Evolutionary conservation across 1,140 invertebrate species (phyloP), one percentile per base, ranked within the genome.

Genomic region (Pseudomyrmex concolor): DNA sequence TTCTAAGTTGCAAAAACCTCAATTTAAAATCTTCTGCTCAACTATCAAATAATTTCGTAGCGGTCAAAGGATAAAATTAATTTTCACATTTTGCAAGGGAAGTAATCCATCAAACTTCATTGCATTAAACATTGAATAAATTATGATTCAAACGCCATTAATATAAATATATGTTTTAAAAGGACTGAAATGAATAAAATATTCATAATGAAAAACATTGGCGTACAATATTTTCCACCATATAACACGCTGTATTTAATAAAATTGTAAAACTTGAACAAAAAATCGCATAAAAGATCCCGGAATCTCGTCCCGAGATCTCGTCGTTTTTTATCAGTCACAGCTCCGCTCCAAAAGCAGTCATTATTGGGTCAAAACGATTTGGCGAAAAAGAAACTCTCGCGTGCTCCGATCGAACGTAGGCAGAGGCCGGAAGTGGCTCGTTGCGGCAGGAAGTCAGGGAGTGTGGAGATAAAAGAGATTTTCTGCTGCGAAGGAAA

Each of bases 361-460:
- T 66, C 76, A 59, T 80, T 60, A 71, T 34, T 80, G 15, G 43
- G 45, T 78, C 76, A 77, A 10, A 22, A 43, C 17, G 34, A 78
- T 70, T 71, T 34, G 67, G 66, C 22, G 19, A 70, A 78, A 78
- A 78, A 78, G 76, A 78, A 70, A 78, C 59, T 19, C 19, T 68
- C 34, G 45, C 54, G 15, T 66, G 19, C 51, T 70, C 54, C 45
- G 64, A 78, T 78, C 64, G 76, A 80, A 70, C 19, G 76, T 80
- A 80, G 76, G 76, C 66, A 70, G 67, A 70, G 43, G 82, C 82
- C 63, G 82, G 68, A 84, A 84, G 76, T 84, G 59, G 76, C 83
- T 84, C 76, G 57, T 70, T 83, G 81, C 72, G 60, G 72, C 51
- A 76, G 71, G 81, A 83, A 83, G 67, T 66, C 76, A 59, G 55